Base-by-base conservation (phyloP, 2,888 invertebrate genomes). In the Philaethria dido region DNA sequence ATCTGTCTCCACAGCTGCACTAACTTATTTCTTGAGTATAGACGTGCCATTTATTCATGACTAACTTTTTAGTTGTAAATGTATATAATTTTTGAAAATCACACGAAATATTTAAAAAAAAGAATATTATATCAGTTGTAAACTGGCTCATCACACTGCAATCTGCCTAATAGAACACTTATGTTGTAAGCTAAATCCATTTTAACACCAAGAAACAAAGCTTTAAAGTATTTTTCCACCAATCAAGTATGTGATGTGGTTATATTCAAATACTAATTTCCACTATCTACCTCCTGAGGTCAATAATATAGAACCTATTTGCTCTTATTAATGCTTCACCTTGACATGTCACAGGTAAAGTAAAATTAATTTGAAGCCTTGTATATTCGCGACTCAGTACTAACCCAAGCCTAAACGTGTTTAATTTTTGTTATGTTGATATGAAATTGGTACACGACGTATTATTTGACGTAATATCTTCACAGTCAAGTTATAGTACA, bases 21-120 rank as follows among this genome's bases (percentile, higher is more conserved):
- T 85, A 83, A 88, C 79, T 83, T 85, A 83, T 81, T 85, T 84
- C 80, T 84, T 81, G 77, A 78, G 80, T 84, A 86, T 82, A 81
- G 80, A 80, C 77, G 91, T 92, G 91, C 91, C 91, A 92, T 57
- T n/a, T 57, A 57, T 72, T 73, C 68, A 70, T 68, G 67, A 74
- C 68, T 75, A 74, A 73, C 72, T 64, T 52, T 29, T 64, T 73
- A 69, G 72, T 73, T 66, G 52, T 66, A 61, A 50, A 57, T 57
- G 42, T 62, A 64, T 64, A 65, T 71, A 68, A 62, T 39, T 60
- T 65, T 55, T 62, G 29, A 60, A 57, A 45, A 22, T 22, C 55
- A 54, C 50, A 67, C 64, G 54, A 63, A 62, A 69, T 61, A 48
- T 54, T 57, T 60, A 61, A 52, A 65, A 66, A n/a, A 48, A 16